phyloP scores from a whole-genome alignment of 2,888 invertebrate species.

The Aquatica leii region DNA sequence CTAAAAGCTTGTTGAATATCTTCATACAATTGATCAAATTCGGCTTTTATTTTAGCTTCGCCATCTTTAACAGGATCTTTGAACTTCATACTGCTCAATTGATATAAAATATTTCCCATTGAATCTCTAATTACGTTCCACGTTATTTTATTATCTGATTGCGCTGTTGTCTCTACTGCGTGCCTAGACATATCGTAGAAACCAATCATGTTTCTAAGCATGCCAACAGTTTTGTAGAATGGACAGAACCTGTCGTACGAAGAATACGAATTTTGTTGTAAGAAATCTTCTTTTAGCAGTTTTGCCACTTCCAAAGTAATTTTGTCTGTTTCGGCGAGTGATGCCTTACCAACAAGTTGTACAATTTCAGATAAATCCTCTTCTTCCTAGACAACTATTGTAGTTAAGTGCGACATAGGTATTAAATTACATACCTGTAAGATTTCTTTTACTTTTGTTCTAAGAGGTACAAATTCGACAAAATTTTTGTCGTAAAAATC shows the following conservation, averaged over 20 bases:
- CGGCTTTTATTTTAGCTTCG: slow-evolving; percentile 95
- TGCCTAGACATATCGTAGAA: slow-evolving; percentile 99
- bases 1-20: slow-evolving; percentile 98
- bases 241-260: slow-evolving; percentile 98
- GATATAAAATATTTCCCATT: slow-evolving; percentile 95
- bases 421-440: slow-evolving; percentile 49
- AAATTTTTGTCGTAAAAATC: slow-evolving; percentile 99
- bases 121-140: slow-evolving; percentile 98
- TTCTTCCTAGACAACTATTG: slow-evolving; percentile 75
- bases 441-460: slow-evolving; percentile 86
- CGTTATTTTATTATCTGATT: slow-evolving; percentile 98
- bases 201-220: slow-evolving; percentile 97
- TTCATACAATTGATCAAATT: slow-evolving; percentile 96
- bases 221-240: slow-evolving; percentile 99
- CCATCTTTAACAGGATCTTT: slow-evolving; percentile 99
- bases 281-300: slow-evolving; percentile 97
- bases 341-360: slow-evolving; percentile 98
- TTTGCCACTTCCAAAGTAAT: slow-evolving; percentile 99
- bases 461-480: slow-evolving; percentile 94
- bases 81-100: slow-evolving; percentile 99
- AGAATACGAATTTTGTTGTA: slow-evolving; percentile 99
- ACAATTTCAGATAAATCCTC: slow-evolving; percentile 99
- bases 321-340: slow-evolving; percentile 98
- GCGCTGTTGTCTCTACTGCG: slow-evolving; percentile 97
- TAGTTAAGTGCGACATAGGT: not conserved